Evolutionary conservation across 2,888 invertebrate genomes (phyloP).

Genomic region (Unio delphinus): DNA sequence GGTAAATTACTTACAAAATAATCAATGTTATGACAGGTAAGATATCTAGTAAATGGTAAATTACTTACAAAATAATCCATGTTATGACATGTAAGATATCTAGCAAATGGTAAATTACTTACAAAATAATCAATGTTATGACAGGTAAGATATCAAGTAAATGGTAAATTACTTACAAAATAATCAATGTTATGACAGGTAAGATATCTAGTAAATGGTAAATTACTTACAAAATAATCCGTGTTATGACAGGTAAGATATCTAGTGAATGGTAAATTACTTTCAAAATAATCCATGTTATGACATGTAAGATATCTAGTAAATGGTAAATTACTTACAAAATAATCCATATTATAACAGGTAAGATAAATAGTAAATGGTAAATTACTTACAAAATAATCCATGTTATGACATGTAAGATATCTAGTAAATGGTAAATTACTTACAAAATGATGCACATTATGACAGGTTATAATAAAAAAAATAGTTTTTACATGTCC

Average conservation of each 20-base stretch:
- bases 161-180: not conserved
- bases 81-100: too few species aligned
- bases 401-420: too few species aligned
- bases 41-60: not conserved
- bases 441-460: too few species aligned
- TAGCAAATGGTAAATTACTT: not conserved
- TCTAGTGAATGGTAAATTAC: too few species aligned
- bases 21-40: slow-evolving; percentile 45
- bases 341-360: not conserved
- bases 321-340: not conserved
- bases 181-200: too few species aligned
- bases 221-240: not conserved
- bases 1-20: not conserved
- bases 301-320: too few species aligned
- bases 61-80: too few species aligned
- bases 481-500: too few species aligned
- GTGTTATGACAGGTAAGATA: slow-evolving; percentile 45
- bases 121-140: not conserved
- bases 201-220: not conserved
- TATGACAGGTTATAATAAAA: too few species aligned
- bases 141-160: not conserved
- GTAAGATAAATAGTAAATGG: not conserved
- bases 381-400: not conserved
- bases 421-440: too few species aligned
- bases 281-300: too few species aligned